Percentiles rank a stretch among this genome's conserved stretches.
Evolutionary conservation across 2,113 vertebrate genomes (phyloP).

Genomic region (Pteropus alecto): DNA sequence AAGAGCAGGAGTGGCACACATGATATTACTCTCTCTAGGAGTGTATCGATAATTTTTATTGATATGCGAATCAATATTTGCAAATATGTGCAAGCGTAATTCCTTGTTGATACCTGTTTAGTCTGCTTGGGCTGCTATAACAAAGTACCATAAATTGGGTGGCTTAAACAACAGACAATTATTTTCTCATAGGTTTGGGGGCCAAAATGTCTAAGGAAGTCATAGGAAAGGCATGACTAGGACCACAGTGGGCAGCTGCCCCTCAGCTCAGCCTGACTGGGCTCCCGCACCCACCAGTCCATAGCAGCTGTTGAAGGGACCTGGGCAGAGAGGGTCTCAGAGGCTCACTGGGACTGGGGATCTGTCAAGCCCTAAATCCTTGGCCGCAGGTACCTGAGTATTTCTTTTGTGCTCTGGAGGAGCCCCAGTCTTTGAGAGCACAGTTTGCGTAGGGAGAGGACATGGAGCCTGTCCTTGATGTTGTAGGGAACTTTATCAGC

Average conservation of each 20-base stretch:
- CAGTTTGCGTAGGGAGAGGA: neutral
- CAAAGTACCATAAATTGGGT: neutral
- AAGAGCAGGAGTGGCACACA: rapidly evolving
- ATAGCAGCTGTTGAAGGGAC: neutral
- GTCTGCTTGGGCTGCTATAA: neutral
- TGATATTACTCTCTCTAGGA: neutral
- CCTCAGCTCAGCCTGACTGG: neutral
- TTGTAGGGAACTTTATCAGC: neutral
- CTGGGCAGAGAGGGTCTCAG: neutral
- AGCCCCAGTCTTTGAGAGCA: neutral
- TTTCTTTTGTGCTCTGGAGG: neutral
- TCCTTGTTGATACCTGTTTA: neutral
- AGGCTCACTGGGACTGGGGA: neutral
- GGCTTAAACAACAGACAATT: neutral
- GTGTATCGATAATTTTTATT: neutral
- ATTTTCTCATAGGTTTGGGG: neutral
- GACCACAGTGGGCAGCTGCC: neutral
- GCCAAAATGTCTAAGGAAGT: neutral
- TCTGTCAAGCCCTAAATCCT: neutral
- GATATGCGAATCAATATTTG: neutral
- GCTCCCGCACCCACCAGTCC: neutral
- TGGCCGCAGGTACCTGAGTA: neutral
- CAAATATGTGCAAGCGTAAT: neutral
- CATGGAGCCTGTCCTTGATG: neutral
- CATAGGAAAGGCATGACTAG: neutral